phyloP scores from a whole-genome alignment of 2,113 vertebrate species.

The Oxyura jamaicensis region DNA sequence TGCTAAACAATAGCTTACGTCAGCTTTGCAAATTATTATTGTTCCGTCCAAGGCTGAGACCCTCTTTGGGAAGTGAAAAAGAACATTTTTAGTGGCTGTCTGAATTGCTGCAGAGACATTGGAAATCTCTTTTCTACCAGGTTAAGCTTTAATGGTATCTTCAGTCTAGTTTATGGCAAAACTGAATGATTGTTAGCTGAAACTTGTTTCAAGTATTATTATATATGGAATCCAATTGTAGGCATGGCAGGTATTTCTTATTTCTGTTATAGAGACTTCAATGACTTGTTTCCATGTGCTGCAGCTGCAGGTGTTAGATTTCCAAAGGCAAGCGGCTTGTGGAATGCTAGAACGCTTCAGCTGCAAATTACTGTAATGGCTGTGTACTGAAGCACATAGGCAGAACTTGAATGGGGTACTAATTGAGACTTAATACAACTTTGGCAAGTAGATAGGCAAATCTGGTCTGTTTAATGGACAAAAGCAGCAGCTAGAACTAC shows the following conservation, averaged over 20 bases:
- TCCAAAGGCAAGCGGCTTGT: slow-evolving; percentile 37
- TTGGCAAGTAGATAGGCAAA: slow-evolving; percentile 44
- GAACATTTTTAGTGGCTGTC: slow-evolving; percentile 16
- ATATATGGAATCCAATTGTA: background rate
- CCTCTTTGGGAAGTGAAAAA: slow-evolving; percentile 13
- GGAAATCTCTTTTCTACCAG: background rate
- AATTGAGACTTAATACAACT: slow-evolving; percentile 55
- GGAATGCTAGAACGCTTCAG: slow-evolving; percentile 22
- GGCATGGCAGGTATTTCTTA: background rate
- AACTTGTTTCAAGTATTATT: background rate
- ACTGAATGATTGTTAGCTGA: background rate
- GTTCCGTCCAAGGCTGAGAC: background rate
- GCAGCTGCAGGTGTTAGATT: slow-evolving; percentile 21
- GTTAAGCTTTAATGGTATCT: background rate
- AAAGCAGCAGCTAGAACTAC: slow-evolving; percentile 49
- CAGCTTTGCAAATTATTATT: slow-evolving; percentile 20
- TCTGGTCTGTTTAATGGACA: slow-evolving; percentile 39
- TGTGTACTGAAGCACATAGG: background rate
- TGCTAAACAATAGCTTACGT: slow-evolving; percentile 32
- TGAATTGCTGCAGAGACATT: background rate
- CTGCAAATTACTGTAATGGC: background rate
- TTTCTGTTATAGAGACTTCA: background rate
- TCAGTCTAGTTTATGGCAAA: background rate
- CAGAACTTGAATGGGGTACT: slow-evolving; percentile 14
- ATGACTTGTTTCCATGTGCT: background rate